Evolutionary conservation across 2,888 invertebrate genomes (phyloP), one percentile per base, ranked within the genome.

Genomic region (Apomyelois bistriatella): DNA sequence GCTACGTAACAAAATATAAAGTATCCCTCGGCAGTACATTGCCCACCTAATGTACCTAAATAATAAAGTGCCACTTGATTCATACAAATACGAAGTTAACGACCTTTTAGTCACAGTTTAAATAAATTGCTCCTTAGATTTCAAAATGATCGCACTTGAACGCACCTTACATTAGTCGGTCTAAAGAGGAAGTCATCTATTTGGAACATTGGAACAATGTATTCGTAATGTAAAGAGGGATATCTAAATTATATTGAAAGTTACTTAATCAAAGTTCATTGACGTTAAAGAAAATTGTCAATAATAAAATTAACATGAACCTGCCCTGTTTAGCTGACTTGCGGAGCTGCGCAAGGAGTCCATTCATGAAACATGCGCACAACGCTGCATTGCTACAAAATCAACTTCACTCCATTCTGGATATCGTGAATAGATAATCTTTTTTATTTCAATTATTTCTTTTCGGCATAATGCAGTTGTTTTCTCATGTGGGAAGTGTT

Each of bases 371-470:
- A 80, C 87, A 86, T 88, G 88, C 88, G 88, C 88, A 87, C 79
- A 81, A 78, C 79, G 79, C 88, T 81, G 88, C 89, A 88, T 69
- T 87, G 85, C 87, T 79, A 83, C 87, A 87, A 85, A 84, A 78
- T 78, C 76, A 84, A 87, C 82, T 83, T 85, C 80, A 80, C 75
- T 74, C 71, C 66, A 74, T 77, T 70, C 70, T 62, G 68, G 68
- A 69, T 72, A 73, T 70, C 66, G 74, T 71, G 72, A 74, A 76
- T 74, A 76, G 71, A 75, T 72, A 74, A 70, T 69, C 70, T 69
- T 69, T 22, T 51, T 52, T 55, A 53, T 75, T 72, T 66, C 70
- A 64, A 71, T 64, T 60, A 69, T 68, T 70, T 68, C 67, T 63
- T 59, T 65, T 61, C 62, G 61, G 62, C 63, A 68, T 72, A 73